These are phyloP conservation scores for Stictonetta naevosa DNA, from an alignment of 2,113 vertebrate species.

Conservation along the genomic window DNA sequence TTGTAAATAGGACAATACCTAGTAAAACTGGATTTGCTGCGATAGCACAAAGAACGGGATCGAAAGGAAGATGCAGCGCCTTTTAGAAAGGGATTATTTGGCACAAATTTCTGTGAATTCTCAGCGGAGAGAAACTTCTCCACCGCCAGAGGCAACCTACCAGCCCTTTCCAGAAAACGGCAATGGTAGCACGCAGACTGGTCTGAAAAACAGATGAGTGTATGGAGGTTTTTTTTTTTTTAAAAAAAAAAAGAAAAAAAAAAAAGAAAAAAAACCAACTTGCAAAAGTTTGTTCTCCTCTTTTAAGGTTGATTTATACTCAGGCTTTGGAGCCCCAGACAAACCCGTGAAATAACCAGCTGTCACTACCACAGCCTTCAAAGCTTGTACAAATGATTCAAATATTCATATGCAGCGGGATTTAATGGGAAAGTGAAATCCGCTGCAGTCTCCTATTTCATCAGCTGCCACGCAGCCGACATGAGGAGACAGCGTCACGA, in stretches of 20 bases:
- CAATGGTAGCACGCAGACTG: not conserved
- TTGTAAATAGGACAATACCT: not conserved
- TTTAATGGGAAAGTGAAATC: not conserved
- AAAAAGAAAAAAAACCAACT: no score
- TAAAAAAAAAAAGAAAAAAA: no score
- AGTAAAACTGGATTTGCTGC: not conserved
- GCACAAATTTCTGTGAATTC: not conserved
- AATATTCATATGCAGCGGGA: not conserved
- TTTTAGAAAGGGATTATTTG: not conserved
- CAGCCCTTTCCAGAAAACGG: not conserved
- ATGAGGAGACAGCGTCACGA: not conserved
- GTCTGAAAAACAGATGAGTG: not conserved
- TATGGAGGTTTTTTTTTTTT: no score
- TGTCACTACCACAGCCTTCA: not conserved
- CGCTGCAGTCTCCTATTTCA: not conserved
- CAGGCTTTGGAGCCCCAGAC: not conserved
- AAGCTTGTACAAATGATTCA: not conserved
- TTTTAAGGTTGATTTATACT: not conserved
- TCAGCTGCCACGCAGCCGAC: not conserved
- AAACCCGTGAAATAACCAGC: not conserved
- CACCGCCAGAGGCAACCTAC: not conserved
- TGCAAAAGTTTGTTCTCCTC: not conserved
- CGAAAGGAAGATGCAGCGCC: not conserved
- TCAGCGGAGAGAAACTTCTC: not conserved
- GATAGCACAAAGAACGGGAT: not conserved